A percentile compares a stretch with the other conserved stretches of the same genome.
Conservation (phyloP, 2,888 invertebrate genomes). For the Scotopteryx bipunctaria region DNA sequence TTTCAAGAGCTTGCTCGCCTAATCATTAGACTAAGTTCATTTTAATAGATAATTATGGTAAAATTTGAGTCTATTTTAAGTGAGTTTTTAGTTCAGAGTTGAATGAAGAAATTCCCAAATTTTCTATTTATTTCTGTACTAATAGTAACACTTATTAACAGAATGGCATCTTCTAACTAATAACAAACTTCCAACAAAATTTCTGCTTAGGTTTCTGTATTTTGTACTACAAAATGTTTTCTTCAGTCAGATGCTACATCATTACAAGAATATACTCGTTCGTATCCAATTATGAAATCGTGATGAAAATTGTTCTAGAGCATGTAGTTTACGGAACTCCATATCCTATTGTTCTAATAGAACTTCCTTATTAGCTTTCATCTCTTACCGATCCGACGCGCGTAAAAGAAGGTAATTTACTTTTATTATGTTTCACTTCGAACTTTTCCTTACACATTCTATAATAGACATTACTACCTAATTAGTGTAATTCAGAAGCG, state of each 20-base stretch:
- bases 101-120: too few species aligned
- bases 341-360: constrained; percentile 28
- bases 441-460: constrained; percentile 4
- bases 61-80: too few species aligned
- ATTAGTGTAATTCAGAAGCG: background rate
- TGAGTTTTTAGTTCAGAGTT: too few species aligned
- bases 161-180: too few species aligned
- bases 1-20: too few species aligned
- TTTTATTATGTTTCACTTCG: constrained; percentile 8
- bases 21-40: too few species aligned
- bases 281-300: constrained; percentile 7
- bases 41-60: too few species aligned
- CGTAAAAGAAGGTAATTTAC: constrained; percentile 18
- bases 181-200: too few species aligned
- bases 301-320: constrained; percentile 10
- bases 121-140: too few species aligned
- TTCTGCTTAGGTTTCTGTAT: too few species aligned
- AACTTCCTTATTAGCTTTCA: constrained; percentile 33
- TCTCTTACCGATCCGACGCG: constrained; percentile 33
- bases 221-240: too few species aligned
- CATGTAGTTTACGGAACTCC: constrained; percentile 15
- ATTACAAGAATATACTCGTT: background rate
- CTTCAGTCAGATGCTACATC: background rate
- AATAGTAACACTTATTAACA: too few species aligned
- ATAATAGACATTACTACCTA: background rate